Base-by-base conservation (phyloP, 2,113 vertebrate species). In the Chrysemys picta region DNA sequence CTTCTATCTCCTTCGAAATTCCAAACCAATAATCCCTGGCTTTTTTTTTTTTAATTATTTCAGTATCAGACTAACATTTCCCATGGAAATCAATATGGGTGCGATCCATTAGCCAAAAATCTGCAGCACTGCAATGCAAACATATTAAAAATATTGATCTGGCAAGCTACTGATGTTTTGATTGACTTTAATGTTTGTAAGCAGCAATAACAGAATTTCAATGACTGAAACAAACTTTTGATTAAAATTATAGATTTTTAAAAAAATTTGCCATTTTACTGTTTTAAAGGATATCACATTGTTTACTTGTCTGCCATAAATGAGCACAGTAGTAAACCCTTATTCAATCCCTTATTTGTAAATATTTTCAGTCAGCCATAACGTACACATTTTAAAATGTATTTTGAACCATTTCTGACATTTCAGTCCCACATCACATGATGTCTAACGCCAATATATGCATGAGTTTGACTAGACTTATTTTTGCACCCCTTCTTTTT, bases 21-120 rank as follows among this genome's bases (percentile, higher is more conserved):
- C 98, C 98, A 98, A 98, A 98, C 98, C 98, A 98, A 98, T 98
- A 98, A 98, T 98, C 97, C 91, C 90, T 95, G 90, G 78, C 72
- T 52, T 93, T 97, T 98, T 95, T 96, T 97, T 96, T 97, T 97
- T 96, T 97, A 98, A 98, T 99, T 98, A 99, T 99, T 99, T 98
- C 98, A 98, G 98, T 99, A 99, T 99, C 98, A 99, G 98, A 98
- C 97, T 98, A 98, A 99, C 98, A 99, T 99, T 99, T 99, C 98
- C 98, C 98, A 99, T 99, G 97, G 98, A 99, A 98, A 99, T 99
- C 99, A 99, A 99, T 99, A 99, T 97, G 98, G 98, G 98, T 98
- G 98, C 97, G 97, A 99, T 99, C 99, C 98, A 99, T 99, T 99
- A 99, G 98, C 98, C 98, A 98, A 99, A 99, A 99, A 98, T 98